Conservation (phyloP, 2,888 invertebrate species). For the Acheta domesticus region DNA sequence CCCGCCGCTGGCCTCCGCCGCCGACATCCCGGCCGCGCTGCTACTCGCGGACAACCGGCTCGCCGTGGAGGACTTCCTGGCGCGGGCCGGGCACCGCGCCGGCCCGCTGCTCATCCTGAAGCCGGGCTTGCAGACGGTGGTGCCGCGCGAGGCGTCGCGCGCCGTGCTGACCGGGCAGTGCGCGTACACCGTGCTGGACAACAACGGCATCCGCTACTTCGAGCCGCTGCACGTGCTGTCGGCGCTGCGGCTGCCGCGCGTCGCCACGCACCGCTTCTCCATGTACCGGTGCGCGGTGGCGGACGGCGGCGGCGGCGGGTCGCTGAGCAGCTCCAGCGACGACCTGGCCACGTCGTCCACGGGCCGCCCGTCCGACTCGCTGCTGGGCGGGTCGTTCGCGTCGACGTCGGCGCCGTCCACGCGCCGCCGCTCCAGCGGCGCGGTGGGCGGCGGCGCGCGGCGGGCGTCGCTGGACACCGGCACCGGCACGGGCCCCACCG, state of each 20-base stretch:
- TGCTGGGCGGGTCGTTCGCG: not conserved
- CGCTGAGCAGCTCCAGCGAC: constrained; percentile 42
- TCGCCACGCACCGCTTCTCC: constrained; percentile 62
- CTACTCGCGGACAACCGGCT: constrained; percentile 66
- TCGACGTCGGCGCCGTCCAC: not conserved
- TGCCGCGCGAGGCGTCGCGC: constrained; percentile 71
- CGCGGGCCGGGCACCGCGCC: constrained; percentile 46
- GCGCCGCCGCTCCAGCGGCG: not conserved
- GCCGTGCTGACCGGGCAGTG: constrained; percentile 71
- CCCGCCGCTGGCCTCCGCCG: constrained; percentile 57
- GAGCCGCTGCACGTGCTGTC: constrained; percentile 72
- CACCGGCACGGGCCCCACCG: not conserved
- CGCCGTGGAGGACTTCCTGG: constrained; percentile 72
- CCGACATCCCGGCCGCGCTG: constrained; percentile 66
- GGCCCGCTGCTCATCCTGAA: constrained; percentile 69
- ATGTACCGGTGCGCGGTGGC: constrained; percentile 50
- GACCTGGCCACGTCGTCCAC: constrained; percentile 21
- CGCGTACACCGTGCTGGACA: constrained; percentile 72
- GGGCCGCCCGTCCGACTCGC: not conserved
- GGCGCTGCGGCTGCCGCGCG: constrained; percentile 63
- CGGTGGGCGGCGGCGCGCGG: not conserved
- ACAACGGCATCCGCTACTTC: constrained; percentile 70
- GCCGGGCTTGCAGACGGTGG: constrained; percentile 69
- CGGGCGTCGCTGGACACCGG: not conserved
- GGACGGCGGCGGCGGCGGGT: not conserved